phyloP scores from a whole-genome alignment of 2,888 invertebrate species.

The Melieria picta region DNA sequence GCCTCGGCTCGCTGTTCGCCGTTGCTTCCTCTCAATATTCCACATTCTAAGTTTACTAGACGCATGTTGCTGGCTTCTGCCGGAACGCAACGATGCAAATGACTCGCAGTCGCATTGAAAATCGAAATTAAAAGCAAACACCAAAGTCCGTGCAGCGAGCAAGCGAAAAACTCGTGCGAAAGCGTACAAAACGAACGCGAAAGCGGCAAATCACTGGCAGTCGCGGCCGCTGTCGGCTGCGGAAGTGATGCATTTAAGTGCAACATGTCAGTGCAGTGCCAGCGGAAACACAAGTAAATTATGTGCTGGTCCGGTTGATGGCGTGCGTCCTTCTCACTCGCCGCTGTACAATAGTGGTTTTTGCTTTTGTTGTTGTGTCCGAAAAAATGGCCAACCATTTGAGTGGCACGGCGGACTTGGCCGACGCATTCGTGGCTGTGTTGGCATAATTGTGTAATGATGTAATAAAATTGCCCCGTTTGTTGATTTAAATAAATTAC shows the following conservation, averaged over 20 bases:
- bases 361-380: no score
- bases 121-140: not conserved
- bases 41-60: no score
- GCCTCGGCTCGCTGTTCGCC: no score
- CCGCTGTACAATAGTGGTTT: no score
- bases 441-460: slow-evolving; percentile 25
- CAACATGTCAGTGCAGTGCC: slow-evolving; percentile 46
- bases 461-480: slow-evolving; percentile 26
- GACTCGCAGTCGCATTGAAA: not conserved
- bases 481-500: slow-evolving; percentile 34
- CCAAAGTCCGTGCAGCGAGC: not conserved
- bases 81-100: no score
- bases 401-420: no score
- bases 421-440: not conserved
- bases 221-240: slow-evolving; percentile 22
- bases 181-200: not conserved
- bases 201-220: not conserved
- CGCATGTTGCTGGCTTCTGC: no score
- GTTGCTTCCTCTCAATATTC: no score
- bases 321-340: no score
- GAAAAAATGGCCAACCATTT: no score
- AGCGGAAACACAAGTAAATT: slow-evolving; percentile 50
- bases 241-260: slow-evolving; percentile 52
- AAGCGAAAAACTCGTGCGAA: not conserved
- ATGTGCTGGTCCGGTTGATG: slow-evolving; percentile 13